Percentiles rank a stretch among this genome's conserved stretches.
Conservation (phyloP, 1,140 invertebrate genomes). For the Pachypeltis micranthus region DNA sequence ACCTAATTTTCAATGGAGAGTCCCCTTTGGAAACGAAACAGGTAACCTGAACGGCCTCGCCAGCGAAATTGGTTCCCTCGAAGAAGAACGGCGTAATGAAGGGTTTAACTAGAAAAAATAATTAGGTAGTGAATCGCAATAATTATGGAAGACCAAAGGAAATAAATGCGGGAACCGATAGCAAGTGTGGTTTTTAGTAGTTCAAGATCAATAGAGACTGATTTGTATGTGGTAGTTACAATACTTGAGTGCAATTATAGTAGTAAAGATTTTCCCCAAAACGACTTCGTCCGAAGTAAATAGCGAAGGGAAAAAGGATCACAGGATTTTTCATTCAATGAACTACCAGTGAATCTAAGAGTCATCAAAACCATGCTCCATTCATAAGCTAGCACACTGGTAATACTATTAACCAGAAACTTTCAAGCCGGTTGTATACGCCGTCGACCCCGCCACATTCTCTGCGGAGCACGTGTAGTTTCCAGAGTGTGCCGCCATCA, state of each 20-base stretch:
- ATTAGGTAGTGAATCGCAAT: neutral
- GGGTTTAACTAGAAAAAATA: conserved; percentile 39
- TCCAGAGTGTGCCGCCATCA: conserved; percentile 50
- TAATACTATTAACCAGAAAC: conserved; percentile 32
- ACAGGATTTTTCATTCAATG: too few species aligned
- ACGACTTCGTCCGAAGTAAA: too few species aligned
- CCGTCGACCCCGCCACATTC: conserved; percentile 37
- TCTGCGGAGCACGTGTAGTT: conserved; percentile 68
- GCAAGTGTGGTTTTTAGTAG: too few species aligned
- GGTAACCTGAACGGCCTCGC: conserved; percentile 37
- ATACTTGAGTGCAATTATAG: neutral
- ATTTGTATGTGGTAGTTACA: too few species aligned
- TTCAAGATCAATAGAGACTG: too few species aligned
- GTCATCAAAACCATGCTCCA: too few species aligned
- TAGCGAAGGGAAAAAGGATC: too few species aligned
- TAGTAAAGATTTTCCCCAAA: neutral
- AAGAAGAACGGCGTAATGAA: conserved; percentile 49
- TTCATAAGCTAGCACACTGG: too few species aligned
- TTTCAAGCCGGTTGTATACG: conserved; percentile 40
- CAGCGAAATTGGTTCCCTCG: conserved; percentile 36
- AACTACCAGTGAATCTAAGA: too few species aligned
- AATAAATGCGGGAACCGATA: too few species aligned
- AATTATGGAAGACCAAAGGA: too few species aligned
- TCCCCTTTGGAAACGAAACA: conserved; percentile 64
- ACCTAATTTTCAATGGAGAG: conserved; percentile 53